Base-by-base conservation (phyloP, 2,888 invertebrate genomes). In the Drosophila demipolita region DNA sequence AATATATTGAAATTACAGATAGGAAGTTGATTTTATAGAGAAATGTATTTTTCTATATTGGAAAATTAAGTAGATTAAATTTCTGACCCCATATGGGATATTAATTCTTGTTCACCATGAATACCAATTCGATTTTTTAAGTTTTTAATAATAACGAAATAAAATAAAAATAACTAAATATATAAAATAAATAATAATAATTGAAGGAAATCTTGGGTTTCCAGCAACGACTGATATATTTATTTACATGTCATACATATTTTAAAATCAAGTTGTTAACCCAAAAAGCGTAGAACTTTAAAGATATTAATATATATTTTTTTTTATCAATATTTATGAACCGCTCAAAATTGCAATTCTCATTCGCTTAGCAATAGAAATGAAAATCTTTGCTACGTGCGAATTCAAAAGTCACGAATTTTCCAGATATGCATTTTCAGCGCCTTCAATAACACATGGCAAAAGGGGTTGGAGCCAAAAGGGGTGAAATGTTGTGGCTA, bases 401-500 rank as follows among this genome's bases (percentile, higher is more conserved):
- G 65, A 75, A 75, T 83, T 53, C 71, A 69, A 62, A 32, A 61
- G 77, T 73, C 89, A 87, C 85, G 73, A 66, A 55, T 52, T 48
- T 59, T 50, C 1, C n/a, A 61, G 69, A 83, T 86, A 87, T 76
- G 50, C 32, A 67, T 58, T 78, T 69, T 76, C 73, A 65, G 53
- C 72, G 73, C 74, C 77, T 73, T 61, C 20, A 45, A 20, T 55
- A 72, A 62, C 83, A 76, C 80, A 76, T 85, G 73, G 72, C 75
- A 70, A 20, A 7, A 9, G 5, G 42, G 11, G 42, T 20, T 8
- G 40, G 32, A 42, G 29, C 29, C 29, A 32, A 67, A 68, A 77
- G 68, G 86, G 88, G 73, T 82, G 62, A 60, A 67, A 48, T 63
- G 53, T 33, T 40, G 33, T 20, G 53, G 54, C 42, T 55, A 23